These are phyloP conservation scores for Acrocyrtus sp. DNA, from an alignment of 2,888 invertebrate genomes.

Conservation along the genomic window DNA sequence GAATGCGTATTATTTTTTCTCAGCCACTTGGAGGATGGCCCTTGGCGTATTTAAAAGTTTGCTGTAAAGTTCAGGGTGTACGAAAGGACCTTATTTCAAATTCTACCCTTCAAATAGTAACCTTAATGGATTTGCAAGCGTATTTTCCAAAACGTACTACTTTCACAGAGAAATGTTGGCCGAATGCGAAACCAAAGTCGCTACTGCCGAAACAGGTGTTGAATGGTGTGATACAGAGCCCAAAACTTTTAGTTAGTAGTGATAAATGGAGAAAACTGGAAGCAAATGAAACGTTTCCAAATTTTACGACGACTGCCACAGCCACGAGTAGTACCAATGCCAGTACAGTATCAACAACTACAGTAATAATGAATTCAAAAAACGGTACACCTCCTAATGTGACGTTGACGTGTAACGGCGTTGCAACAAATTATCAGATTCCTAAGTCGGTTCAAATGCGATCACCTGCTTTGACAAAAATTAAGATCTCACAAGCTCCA, in stretches of 20 bases:
- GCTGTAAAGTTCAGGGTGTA: conserved; percentile 94
- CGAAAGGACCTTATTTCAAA: conserved; percentile 90
- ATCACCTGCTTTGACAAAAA: conserved; percentile 22
- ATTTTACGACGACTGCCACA: conserved; percentile 9
- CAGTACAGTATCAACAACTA: conserved; percentile 9
- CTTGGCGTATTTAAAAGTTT: conserved; percentile 90
- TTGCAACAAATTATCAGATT: conserved; percentile 15
- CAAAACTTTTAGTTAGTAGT: conserved; percentile 19
- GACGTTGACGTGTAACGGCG: conserved; percentile 31
- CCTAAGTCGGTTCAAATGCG: conserved; percentile 32
- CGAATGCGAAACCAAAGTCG: conserved; percentile 65
- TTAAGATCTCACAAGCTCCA: conserved; percentile 35
- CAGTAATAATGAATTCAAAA: conserved; percentile 27
- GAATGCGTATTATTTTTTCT: conserved; percentile 23
- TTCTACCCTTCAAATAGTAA: conserved; percentile 90
- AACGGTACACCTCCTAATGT: conserved; percentile 27
- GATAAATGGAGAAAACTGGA: conserved; percentile 43
- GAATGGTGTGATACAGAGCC: conserved; percentile 14
- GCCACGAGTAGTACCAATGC: background rate
- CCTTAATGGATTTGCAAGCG: conserved; percentile 88
- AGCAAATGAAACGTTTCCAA: conserved; percentile 41
- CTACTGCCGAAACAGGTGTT: conserved; percentile 52
- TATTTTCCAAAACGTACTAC: conserved; percentile 90
- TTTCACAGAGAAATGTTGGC: conserved; percentile 90
- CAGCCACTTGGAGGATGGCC: conserved; percentile 84